Conservation (phyloP, 1,140 invertebrate species). For the Adoxophyes honmai region DNA sequence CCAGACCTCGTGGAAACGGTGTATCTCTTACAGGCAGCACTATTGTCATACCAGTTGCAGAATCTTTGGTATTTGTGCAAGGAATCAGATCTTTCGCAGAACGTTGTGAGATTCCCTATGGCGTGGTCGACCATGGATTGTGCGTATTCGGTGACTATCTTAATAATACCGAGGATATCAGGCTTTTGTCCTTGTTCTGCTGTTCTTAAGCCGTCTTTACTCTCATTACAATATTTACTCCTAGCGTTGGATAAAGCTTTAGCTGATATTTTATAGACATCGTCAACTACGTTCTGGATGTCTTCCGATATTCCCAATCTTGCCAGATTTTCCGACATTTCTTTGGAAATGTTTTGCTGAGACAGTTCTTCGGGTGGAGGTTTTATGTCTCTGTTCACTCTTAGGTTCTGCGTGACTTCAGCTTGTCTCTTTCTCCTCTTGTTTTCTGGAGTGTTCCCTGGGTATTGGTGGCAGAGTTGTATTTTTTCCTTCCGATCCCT, state of each 20-base stretch:
- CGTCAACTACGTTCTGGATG: constrained; percentile 36
- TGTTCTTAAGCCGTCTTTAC: constrained; percentile 18
- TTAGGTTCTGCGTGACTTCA: constrained; percentile 29
- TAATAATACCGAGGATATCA: constrained; percentile 35
- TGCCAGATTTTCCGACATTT: constrained; percentile 22
- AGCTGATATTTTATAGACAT: constrained; percentile 39
- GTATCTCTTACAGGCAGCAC: constrained; percentile 20
- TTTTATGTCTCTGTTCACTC: constrained; percentile 54
- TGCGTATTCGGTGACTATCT: constrained; percentile 28
- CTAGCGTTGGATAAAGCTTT: constrained; percentile 40
- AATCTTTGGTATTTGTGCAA: constrained; percentile 36
- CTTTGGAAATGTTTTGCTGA: constrained; percentile 14
- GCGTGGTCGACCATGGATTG: constrained; percentile 36
- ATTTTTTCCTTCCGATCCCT: constrained; percentile 56
- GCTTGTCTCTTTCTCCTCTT: constrained; percentile 33
- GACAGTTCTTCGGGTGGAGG: constrained; percentile 33
- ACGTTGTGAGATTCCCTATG: constrained; percentile 33
- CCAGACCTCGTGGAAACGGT: constrained; percentile 44
- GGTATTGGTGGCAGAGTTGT: constrained; percentile 55
- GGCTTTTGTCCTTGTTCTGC: not conserved
- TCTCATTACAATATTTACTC: constrained; percentile 43
- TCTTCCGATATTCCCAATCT: constrained; percentile 40
- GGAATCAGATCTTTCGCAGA: constrained; percentile 33
- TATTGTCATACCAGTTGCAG: not conserved
- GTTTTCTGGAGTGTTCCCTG: constrained; percentile 23